phyloP scores from a whole-genome alignment of 2,797 vertebrate genomes.

The Eutrigla gurnardus region DNA sequence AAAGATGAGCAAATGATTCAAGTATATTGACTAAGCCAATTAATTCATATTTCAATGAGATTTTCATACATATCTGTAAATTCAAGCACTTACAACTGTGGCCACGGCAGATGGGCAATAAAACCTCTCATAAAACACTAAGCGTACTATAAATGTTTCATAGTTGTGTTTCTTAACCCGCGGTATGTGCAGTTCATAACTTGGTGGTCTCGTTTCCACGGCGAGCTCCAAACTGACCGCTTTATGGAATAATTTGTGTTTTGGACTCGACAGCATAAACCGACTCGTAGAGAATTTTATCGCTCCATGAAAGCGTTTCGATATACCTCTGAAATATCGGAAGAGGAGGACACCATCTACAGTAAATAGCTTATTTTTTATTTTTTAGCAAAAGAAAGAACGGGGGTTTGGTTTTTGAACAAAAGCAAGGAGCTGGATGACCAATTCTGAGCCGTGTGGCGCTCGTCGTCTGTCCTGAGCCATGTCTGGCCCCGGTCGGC shows the following conservation, averaged over 20 bases:
- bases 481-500: conserved; percentile 66
- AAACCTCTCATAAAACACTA: conserved; percentile 73
- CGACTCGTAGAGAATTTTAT: conserved; percentile 4
- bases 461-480: conserved; percentile 58
- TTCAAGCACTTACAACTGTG: conserved; percentile 62
- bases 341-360: not conserved
- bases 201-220: conserved; percentile 40
- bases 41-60: conserved; percentile 60
- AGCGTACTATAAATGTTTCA: conserved; percentile 71
- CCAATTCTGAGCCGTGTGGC: conserved; percentile 53
- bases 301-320: not conserved
- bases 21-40: conserved; percentile 34
- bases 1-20: conserved; percentile 46
- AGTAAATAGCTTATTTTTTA: conserved; percentile 11
- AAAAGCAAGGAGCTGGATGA: conserved; percentile 69
- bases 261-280: conserved; percentile 3
- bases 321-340: not conserved
- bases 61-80: conserved; percentile 62
- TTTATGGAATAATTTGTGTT: conserved; percentile 38
- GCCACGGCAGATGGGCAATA: conserved; percentile 67
- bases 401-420: conserved; percentile 67
- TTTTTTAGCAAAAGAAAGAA: conserved; percentile 60
- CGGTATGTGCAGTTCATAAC: conserved; percentile 44
- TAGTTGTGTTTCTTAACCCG: conserved; percentile 68
- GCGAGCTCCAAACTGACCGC: conserved; percentile 36